These are phyloP conservation scores for Parnassius mnemosyne DNA, from an alignment of 2,888 invertebrate species.

Conservation along the genomic window DNA sequence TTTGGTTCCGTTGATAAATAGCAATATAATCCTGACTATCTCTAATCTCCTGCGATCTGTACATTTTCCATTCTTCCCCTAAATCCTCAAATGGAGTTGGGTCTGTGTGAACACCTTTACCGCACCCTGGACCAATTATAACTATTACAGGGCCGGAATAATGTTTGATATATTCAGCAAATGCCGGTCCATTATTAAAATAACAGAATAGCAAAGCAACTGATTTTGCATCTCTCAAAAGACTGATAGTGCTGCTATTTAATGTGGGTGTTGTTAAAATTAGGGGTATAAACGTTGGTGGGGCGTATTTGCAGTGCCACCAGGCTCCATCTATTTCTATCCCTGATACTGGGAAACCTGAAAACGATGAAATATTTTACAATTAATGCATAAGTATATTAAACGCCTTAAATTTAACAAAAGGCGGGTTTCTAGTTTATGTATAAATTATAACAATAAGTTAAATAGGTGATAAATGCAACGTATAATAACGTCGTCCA, in stretches of 20 bases:
- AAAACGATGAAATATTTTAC: constrained; percentile 33
- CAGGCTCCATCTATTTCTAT: constrained; percentile 89
- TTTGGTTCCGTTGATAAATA: constrained; percentile 62
- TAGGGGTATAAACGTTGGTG: constrained; percentile 85
- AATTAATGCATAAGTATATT: too few species aligned
- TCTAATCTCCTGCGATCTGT: constrained; percentile 80
- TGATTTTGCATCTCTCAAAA: constrained; percentile 58
- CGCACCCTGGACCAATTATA: constrained; percentile 86
- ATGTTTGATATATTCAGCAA: constrained; percentile 83
- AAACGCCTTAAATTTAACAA: too few species aligned
- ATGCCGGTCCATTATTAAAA: constrained; percentile 87
- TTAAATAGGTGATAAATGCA: too few species aligned
- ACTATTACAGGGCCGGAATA: constrained; percentile 84
- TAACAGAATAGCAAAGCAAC: constrained; percentile 89
- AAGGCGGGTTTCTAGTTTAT: too few species aligned
- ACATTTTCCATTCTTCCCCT: constrained; percentile 80
- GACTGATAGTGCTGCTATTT: constrained; percentile 53
- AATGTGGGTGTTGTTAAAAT: constrained; percentile 71
- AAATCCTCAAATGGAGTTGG: constrained; percentile 84
- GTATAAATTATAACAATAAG: too few species aligned
- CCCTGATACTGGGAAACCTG: constrained; percentile 83
- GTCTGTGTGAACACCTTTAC: constrained; percentile 84
- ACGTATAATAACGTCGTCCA: too few species aligned
- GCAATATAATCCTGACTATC: constrained; percentile 84
- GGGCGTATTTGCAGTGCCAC: constrained; percentile 90